Conservation (phyloP, 2,797 vertebrate species). For the Epinephelus awoara region DNA sequence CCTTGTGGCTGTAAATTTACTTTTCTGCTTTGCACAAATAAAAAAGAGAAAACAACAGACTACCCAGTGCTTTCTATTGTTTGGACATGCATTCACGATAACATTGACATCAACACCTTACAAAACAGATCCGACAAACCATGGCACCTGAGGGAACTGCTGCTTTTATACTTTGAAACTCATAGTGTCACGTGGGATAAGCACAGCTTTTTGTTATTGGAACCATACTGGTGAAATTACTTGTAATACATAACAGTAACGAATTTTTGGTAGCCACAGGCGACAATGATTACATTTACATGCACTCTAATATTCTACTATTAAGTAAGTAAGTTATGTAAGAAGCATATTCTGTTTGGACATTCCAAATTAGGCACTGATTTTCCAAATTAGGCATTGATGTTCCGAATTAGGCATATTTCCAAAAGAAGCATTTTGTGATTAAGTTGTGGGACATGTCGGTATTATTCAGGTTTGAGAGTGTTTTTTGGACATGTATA, state of each 20-base stretch:
- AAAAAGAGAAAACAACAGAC: slow-evolving; percentile 32
- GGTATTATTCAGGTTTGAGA: too few relatives aligned
- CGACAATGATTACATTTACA: too few relatives aligned
- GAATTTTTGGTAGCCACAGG: too few relatives aligned
- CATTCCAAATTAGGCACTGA: too few relatives aligned
- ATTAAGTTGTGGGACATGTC: too few relatives aligned
- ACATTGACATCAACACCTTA: not conserved
- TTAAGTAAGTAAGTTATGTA: too few relatives aligned
- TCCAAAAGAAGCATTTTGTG: too few relatives aligned
- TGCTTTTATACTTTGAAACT: not conserved
- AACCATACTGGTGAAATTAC: not conserved
- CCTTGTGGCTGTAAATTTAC: slow-evolving; percentile 59
- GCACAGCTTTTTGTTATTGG: not conserved
- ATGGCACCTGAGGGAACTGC: not conserved
- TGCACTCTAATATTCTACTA: too few relatives aligned
- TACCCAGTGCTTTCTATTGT: not conserved
- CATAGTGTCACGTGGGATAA: not conserved
- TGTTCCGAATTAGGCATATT: too few relatives aligned
- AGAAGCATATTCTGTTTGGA: too few relatives aligned
- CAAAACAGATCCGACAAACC: not conserved
- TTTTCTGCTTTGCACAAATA: slow-evolving; percentile 75
- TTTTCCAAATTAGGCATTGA: too few relatives aligned
- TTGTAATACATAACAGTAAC: not conserved
- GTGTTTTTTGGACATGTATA: too few relatives aligned
- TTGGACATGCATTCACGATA: not conserved